Percentiles rank a stretch among this genome's conserved stretches.
phyloP scores from a whole-genome alignment of 2,888 invertebrate genomes.

The Alloplasta piceator region DNA sequence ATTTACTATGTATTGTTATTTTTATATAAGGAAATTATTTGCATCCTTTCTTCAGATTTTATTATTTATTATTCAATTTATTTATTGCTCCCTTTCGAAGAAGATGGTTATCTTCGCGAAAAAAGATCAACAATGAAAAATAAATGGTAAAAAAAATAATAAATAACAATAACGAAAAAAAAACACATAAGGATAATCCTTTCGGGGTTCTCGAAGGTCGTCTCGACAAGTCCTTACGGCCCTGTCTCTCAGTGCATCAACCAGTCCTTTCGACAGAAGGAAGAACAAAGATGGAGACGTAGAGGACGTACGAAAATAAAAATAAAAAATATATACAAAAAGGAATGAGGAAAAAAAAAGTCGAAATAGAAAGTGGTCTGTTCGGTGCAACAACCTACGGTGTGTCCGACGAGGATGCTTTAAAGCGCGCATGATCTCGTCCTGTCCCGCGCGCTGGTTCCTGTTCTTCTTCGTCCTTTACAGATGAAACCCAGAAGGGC shows the following conservation, averaged over 20 bases:
- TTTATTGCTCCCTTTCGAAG: no score
- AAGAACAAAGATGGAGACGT: conserved; percentile 51
- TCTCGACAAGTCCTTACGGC: conserved; percentile 14
- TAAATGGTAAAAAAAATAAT: no score
- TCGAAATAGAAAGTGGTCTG: conserved; percentile 82
- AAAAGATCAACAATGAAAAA: no score
- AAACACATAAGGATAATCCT: no score
- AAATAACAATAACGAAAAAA: no score
- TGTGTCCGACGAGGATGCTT: conserved; percentile 69
- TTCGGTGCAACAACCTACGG: conserved; percentile 80
- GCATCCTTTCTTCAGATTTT: no score
- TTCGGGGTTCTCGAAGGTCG: no score
- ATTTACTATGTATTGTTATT: no score
- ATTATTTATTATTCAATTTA: no score
- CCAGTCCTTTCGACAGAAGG: conserved; percentile 71
- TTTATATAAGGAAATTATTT: no score
- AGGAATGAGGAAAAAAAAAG: conserved; percentile 41
- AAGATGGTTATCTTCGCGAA: no score
- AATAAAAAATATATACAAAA: conserved; percentile 41
- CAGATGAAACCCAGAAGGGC: conserved; percentile 3
- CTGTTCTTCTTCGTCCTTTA: conserved; percentile 73
- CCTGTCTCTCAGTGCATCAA: conserved; percentile 19
- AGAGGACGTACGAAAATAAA: conserved; percentile 37
- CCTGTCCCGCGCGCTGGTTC: conserved; percentile 69
- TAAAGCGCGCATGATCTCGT: conserved; percentile 61